Evolutionary conservation across 2,113 vertebrate species (phyloP), one percentile per base, ranked within the genome.

Genomic region (Percina caprodes): DNA sequence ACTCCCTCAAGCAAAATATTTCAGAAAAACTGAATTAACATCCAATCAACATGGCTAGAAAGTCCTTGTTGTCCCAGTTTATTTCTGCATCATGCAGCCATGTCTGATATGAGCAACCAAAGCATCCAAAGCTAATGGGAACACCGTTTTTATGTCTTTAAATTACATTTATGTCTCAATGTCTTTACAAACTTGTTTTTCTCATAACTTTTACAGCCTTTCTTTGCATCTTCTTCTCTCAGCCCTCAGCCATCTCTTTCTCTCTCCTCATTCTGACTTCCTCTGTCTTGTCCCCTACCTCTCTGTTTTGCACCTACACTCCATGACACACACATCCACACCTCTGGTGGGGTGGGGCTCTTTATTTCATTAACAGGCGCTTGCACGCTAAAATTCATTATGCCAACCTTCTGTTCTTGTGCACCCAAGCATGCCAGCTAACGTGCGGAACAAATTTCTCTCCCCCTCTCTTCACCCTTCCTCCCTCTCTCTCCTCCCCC

Each of bases 321-420:
- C 60, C 60, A 59, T 68, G 69, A 69, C 75, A 82, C 52, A 67
- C 78, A 30, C 65, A 19, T 73, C 63, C 77, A 66, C 89, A 75
- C 86, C 87, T 92, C 83, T 81, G 79, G 61, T 60, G 74, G 91
- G 88, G 86, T 75, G 88, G 87, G 86, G 89, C 84, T 92, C 88
- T 88, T 93, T 92, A 93, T 94, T 92, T 88, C 88, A 93, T 93
- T 92, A 93, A 89, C 88, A 86, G 89, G 87, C 66, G 72, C 80
- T 91, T 82, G 83, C 89, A 91, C 35, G 92, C 91, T 92, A 93
- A 92, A 93, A 93, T 92, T 92, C 86, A 94, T 94, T 92, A 93
- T 93, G 88, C 92, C 89, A 89, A 61, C 92, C 88, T 91, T 93
- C 90, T 93, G 92, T 94, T 93, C 87, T 86, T 52, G 73, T 5